Conservation (phyloP, 2,888 invertebrate species). For the Physocephala rufipes region DNA sequence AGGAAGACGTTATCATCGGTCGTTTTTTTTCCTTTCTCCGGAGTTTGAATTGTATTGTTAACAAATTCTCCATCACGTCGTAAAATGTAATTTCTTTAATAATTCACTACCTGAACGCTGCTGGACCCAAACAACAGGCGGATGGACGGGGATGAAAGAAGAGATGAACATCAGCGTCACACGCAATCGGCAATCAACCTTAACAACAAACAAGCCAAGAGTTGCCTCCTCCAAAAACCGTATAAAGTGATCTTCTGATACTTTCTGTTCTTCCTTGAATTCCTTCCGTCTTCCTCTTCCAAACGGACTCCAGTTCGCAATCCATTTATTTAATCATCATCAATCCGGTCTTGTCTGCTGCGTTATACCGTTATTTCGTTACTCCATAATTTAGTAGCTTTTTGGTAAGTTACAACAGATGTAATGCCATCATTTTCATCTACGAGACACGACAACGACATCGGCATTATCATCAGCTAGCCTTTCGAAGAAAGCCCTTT, state of each 20-base stretch:
- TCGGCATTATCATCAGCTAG: slow-evolving; percentile 8
- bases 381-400: background rate
- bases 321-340: no score
- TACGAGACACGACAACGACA: no score
- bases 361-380: slow-evolving; percentile 4
- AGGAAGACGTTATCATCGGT: no score
- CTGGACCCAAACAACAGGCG: no score
- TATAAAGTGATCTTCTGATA: background rate
- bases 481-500: slow-evolving; percentile 12
- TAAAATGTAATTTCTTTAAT: slow-evolving; percentile 24
- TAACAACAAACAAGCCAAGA: background rate
- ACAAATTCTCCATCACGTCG: slow-evolving; percentile 22
- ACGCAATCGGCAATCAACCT: background rate
- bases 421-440: background rate
- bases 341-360: background rate
- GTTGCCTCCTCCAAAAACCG: no score
- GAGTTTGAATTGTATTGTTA: background rate
- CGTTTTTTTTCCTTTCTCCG: no score
- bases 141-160: no score
- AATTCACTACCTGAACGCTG: no score
- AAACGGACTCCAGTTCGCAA: no score
- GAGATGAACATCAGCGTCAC: no score
- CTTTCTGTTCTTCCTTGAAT: background rate
- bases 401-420: background rate
- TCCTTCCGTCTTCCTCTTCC: no score